Conservation (phyloP, 2,113 vertebrate genomes). For the Columba livia region DNA sequence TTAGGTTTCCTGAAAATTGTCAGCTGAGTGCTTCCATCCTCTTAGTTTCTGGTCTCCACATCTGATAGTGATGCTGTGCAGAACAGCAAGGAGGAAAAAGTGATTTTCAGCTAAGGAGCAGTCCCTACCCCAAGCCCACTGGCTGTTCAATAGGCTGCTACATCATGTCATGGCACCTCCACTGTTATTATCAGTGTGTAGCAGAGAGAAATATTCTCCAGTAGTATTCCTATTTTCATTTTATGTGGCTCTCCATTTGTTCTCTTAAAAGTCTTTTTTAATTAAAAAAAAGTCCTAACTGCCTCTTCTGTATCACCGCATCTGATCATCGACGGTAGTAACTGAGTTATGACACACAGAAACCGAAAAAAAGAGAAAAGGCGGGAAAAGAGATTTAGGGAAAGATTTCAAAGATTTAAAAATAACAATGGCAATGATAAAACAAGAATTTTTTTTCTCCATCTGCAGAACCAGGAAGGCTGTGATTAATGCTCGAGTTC, state of each 20-base stretch:
- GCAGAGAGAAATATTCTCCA: neutral
- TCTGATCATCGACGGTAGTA: neutral
- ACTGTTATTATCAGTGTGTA: neutral
- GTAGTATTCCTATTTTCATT: neutral
- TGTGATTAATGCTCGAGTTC: neutral
- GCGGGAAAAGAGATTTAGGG: neutral
- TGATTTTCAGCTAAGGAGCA: neutral
- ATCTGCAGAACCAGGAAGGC: neutral
- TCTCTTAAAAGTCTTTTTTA: neutral
- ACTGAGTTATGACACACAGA: neutral
- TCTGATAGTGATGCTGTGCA: neutral
- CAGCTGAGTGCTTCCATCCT: neutral
- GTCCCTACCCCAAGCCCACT: neutral
- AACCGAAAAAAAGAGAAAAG: neutral
- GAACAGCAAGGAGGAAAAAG: neutral
- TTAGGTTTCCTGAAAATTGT: neutral
- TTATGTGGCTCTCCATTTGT: neutral
- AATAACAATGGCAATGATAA: neutral
- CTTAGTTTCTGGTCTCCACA: accelerated
- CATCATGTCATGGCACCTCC: neutral
- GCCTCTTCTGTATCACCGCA: neutral
- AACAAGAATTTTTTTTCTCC: neutral
- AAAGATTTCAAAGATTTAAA: neutral
- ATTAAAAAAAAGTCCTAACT: neutral
- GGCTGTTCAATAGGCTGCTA: neutral